Conservation (phyloP, 2,113 vertebrate genomes). For the Entelurus aequoreus region DNA sequence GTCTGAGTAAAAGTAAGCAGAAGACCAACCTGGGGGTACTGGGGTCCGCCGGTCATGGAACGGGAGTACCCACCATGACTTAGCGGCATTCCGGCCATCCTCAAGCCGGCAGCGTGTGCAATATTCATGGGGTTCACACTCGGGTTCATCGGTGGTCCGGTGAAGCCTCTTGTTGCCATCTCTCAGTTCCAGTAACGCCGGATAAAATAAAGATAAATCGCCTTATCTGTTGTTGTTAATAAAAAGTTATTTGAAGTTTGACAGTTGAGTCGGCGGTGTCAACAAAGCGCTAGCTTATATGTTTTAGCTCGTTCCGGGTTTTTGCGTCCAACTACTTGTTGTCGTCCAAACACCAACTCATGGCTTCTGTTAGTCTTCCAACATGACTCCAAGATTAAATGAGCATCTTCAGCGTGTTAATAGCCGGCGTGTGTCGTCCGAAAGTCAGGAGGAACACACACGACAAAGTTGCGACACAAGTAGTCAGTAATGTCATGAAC, state of each 20-base stretch:
- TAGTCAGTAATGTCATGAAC: not conserved
- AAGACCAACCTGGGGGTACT: slow-evolving; percentile 64
- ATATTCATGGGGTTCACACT: slow-evolving; percentile 60
- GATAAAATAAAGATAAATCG: no score
- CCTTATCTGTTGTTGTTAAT: not conserved
- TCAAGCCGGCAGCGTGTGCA: slow-evolving; percentile 55
- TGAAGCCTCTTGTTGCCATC: slow-evolving; percentile 66
- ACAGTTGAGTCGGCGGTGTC: slow-evolving; percentile 57
- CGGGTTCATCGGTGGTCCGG: slow-evolving; percentile 60
- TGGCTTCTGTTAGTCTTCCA: slow-evolving; percentile 3
- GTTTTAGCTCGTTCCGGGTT: slow-evolving; percentile 58
- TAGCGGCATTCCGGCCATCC: slow-evolving; percentile 66
- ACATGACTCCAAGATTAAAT: no score
- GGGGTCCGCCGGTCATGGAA: slow-evolving; percentile 54
- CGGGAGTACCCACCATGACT: slow-evolving; percentile 59
- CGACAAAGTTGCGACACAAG: not conserved
- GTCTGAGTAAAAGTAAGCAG: not conserved
- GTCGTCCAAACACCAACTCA: slow-evolving; percentile 7
- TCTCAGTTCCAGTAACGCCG: slow-evolving; percentile 17
- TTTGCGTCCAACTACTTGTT: slow-evolving; percentile 18
- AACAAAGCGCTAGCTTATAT: slow-evolving; percentile 60
- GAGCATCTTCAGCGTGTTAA: not conserved
- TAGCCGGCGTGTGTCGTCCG: not conserved
- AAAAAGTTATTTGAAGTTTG: slow-evolving; percentile 29
- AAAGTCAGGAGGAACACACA: not conserved